Evolutionary conservation across 2,888 invertebrate genomes (phyloP).

Genomic region (Meliscaeva auricollis): DNA sequence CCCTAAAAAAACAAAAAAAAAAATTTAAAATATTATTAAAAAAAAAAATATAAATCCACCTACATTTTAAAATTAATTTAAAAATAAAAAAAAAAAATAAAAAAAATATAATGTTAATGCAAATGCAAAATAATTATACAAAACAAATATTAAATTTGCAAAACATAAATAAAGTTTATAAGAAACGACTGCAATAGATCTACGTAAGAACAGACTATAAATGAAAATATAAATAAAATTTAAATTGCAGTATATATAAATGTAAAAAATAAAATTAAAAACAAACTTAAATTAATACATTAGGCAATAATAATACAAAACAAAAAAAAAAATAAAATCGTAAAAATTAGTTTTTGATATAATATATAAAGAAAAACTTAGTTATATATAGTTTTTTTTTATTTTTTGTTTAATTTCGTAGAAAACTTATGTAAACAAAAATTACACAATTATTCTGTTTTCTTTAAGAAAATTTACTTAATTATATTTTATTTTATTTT

Average conservation of each 20-base stretch:
- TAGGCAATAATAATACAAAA: no score
- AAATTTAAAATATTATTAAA: slow-evolving; percentile 61
- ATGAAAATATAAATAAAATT: slow-evolving; percentile 51
- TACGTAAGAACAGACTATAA: slow-evolving; percentile 48
- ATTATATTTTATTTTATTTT: slow-evolving; percentile 40
- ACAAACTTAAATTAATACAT: slow-evolving; percentile 65
- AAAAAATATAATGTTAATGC: slow-evolving; percentile 58
- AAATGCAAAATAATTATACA: slow-evolving; percentile 48
- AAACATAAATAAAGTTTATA: slow-evolving; percentile 24
- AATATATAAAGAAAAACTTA: slow-evolving; percentile 47
- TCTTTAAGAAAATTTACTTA: slow-evolving; percentile 72
- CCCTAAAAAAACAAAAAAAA: slow-evolving; percentile 55
- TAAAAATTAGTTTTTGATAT: slow-evolving; percentile 71
- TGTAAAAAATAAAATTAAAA: slow-evolving; percentile 57
- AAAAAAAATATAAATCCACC: slow-evolving; percentile 71
- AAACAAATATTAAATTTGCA: slow-evolving; percentile 32
- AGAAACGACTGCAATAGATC: slow-evolving; percentile 70
- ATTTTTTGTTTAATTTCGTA: slow-evolving; percentile 52
- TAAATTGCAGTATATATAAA: slow-evolving; percentile 62
- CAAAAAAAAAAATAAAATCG: slow-evolving; percentile 42
- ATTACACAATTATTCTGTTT: slow-evolving; percentile 37
- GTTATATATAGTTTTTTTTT: slow-evolving; percentile 57
- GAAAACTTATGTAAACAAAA: slow-evolving; percentile 46
- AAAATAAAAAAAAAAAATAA: slow-evolving; percentile 49
- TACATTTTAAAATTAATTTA: slow-evolving; percentile 70